phyloP scores from a whole-genome alignment of 2,113 vertebrate species.

The Pelobates fuscus region DNA sequence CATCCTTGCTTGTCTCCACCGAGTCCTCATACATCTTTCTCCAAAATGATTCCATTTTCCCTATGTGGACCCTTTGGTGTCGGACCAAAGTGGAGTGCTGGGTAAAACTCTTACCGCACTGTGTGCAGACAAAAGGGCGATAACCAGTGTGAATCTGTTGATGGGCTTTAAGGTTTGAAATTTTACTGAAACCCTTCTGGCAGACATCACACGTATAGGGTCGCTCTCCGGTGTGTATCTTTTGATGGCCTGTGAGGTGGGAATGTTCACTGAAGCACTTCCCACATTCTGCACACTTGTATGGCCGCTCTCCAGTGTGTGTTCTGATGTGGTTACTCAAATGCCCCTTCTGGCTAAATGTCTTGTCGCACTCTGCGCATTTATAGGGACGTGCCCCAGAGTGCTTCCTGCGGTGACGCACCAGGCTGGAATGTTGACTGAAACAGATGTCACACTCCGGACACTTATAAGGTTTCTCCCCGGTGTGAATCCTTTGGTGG shows the following conservation, averaged over 20 bases:
- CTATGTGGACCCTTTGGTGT: constrained; percentile 31
- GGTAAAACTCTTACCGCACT: constrained; percentile 42
- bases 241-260: constrained; percentile 35
- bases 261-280: constrained; percentile 45
- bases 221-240: constrained; percentile 35
- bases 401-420: constrained; percentile 40
- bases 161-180: constrained; percentile 44
- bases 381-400: constrained; percentile 24
- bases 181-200: constrained; percentile 41
- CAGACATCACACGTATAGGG: constrained; percentile 36
- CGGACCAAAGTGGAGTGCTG: constrained; percentile 40
- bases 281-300: constrained; percentile 31
- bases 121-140: constrained; percentile 15
- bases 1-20: neutral
- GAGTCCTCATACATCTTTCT: constrained; percentile 11
- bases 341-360: constrained; percentile 44
- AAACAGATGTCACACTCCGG: constrained; percentile 37
- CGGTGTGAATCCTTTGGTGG: constrained; percentile 38
- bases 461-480: constrained; percentile 46
- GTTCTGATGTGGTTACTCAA: constrained; percentile 41
- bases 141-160: constrained; percentile 45
- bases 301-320: constrained; percentile 33
- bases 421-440: constrained; percentile 45
- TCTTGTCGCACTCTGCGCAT: constrained; percentile 30
- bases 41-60: constrained; percentile 35